Evolutionary conservation across 2,888 invertebrate species (phyloP), one percentile per base, ranked within the genome.

Genomic region (Tinea trinotella): DNA sequence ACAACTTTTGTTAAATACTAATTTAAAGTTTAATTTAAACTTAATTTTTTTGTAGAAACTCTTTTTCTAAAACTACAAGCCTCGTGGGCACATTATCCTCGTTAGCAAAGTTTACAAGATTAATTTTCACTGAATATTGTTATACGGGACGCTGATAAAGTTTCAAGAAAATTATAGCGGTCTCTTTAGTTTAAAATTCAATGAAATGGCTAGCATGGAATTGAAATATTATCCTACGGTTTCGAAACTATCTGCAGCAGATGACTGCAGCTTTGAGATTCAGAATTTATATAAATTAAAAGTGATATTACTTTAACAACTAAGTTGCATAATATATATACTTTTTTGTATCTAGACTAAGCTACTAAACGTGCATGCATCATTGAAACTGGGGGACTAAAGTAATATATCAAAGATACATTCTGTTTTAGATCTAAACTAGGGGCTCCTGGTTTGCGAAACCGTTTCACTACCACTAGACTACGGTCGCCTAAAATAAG

Each of bases 221-320:
- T 19, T 46, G 46, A 46, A 19, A 46, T 46, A 46, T 46, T 46
- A 46, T 46, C 46, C 19, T 19, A 46, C 46, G 15, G 46, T 46
- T 46, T 19, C 19, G 2, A n/a, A 17, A 40, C 30, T 13, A 40
- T 40, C 46, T 17, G n/a, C 40, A 19, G 46, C 46, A 46, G 46
- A 46, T 46, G 19, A 17, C 46, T 46, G 46, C 46, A 46, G 46
- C 3, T 17, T 46, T 17, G 19, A 19, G 46, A 19, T 19, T 17
- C n/a, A 1, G 17, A 46, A 46, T 46, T 46, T 46, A 46, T 46
- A 17, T n/a, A n/a, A n/a, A n/a, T n/a, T n/a, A n/a, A n/a, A n/a
- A n/a, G n/a, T n/a, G n/a, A n/a, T n/a, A n/a, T n/a, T n/a, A n/a
- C n/a, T n/a, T n/a, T n/a, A n/a, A n/a, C n/a, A n/a, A n/a, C n/a